These are phyloP conservation scores for Amblyopsis hoosieri DNA, from an alignment of 2,797 vertebrate species.

Conservation along the genomic window DNA sequence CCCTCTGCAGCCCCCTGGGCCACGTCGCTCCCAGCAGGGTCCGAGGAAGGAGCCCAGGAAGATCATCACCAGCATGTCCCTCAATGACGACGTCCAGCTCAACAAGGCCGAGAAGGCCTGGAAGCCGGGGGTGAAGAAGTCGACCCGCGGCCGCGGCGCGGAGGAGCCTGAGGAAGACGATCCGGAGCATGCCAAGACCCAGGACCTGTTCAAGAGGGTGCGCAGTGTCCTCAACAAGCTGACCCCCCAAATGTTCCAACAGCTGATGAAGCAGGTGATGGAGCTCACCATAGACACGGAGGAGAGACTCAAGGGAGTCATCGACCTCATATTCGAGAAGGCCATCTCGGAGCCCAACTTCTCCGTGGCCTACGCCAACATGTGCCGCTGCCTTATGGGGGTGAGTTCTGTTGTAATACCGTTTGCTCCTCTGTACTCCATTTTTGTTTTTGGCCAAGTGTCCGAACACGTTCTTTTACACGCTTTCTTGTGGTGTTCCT, in stretches of 20 bases:
- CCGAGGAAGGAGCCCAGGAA: constrained; percentile 92
- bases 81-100: constrained; percentile 91
- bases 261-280: constrained; percentile 95
- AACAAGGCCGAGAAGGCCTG: constrained; percentile 97
- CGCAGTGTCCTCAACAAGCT: constrained; percentile 96
- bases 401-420: constrained; percentile 74
- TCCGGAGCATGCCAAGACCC: constrained; percentile 83
- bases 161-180: constrained; percentile 71
- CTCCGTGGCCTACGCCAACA: constrained; percentile 98
- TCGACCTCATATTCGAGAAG: constrained; percentile 98
- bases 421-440: too few relatives aligned
- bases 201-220: constrained; percentile 89
- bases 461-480: background rate
- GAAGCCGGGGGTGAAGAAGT: constrained; percentile 88
- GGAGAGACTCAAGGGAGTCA: constrained; percentile 94
- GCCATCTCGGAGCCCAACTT: constrained; percentile 98
- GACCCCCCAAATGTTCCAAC: constrained; percentile 97
- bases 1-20: constrained; percentile 83
- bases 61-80: constrained; percentile 90
- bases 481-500: constrained; percentile 4
- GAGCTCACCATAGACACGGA: constrained; percentile 94
- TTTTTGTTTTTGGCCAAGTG: too few relatives aligned
- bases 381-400: constrained; percentile 99
- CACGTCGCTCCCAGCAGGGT: constrained; percentile 90
- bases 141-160: background rate